Percentiles rank a stretch among this genome's conserved stretches.
Conservation (phyloP, 2,113 vertebrate genomes). For the Ammodytes marinus region DNA sequence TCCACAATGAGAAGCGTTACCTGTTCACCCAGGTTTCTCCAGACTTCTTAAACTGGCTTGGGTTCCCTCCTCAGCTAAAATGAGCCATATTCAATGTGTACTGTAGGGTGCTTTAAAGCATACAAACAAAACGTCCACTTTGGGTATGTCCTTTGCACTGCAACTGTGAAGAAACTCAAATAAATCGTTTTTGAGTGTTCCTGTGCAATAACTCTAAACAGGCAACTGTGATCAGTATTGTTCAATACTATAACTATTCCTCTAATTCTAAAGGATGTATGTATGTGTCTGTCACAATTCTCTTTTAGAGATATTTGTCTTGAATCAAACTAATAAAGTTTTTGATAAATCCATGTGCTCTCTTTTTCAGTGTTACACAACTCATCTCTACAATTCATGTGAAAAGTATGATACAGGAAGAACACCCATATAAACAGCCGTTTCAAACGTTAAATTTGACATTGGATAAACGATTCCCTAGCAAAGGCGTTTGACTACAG, state of each 20-base stretch:
- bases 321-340: slow-evolving; percentile 6
- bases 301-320: not conserved
- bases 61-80: not conserved
- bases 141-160: not conserved
- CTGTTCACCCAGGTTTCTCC: not conserved
- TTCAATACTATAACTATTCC: not conserved
- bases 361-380: too few species aligned
- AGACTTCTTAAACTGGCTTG: not conserved
- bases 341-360: not conserved
- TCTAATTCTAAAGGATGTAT: not conserved
- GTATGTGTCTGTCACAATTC: not conserved
- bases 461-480: too few species aligned
- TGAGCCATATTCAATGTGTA: not conserved
- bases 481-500: too few species aligned
- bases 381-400: not conserved
- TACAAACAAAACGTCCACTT: not conserved
- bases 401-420: too few species aligned
- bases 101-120: not conserved
- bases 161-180: not conserved
- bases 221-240: not conserved
- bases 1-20: accelerated
- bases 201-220: not conserved
- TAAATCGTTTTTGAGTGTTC: not conserved
- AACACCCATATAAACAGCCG: too few species aligned
- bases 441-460: too few species aligned